These are phyloP conservation scores for Melieria crassipennis DNA, from an alignment of 2,888 invertebrate genomes.

Conservation along the genomic window DNA sequence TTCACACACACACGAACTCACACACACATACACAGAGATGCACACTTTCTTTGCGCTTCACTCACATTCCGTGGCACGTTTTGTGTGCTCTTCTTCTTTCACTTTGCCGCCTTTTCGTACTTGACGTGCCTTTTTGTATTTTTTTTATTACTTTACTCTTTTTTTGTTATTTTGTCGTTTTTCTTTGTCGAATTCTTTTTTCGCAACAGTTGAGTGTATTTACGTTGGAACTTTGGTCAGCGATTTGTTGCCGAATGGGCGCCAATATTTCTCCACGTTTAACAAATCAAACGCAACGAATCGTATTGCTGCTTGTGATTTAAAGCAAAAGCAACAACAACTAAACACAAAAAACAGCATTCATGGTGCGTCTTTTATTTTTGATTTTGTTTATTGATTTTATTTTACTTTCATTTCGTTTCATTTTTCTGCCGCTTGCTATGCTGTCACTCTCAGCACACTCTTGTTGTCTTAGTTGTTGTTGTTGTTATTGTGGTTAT, in stretches of 20 bases:
- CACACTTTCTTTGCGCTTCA: neutral
- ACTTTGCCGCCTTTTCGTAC: too few species aligned
- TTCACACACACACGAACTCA: neutral
- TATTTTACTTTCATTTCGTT: slow-evolving; percentile 1
- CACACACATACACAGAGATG: neutral
- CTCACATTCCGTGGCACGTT: neutral
- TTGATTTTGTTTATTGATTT: neutral
- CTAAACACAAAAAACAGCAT: too few species aligned
- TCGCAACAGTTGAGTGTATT: too few species aligned
- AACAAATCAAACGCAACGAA: too few species aligned
- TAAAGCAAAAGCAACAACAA: too few species aligned
- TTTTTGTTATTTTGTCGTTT: too few species aligned
- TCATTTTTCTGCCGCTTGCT: neutral
- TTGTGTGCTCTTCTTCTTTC: neutral
- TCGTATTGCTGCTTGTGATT: too few species aligned
- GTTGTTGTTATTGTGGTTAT: neutral
- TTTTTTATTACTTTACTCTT: too few species aligned
- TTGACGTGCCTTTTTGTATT: too few species aligned
- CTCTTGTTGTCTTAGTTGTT: slow-evolving; percentile 1
- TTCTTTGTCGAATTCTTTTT: too few species aligned
- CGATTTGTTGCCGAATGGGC: neutral
- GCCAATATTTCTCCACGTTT: neutral
- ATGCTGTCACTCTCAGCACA: neutral
- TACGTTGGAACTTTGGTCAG: slow-evolving; percentile 10
- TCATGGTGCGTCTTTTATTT: neutral